Base-by-base conservation (phyloP, 2,888 invertebrate genomes). In the Caenorhabditis sp. region DNA sequence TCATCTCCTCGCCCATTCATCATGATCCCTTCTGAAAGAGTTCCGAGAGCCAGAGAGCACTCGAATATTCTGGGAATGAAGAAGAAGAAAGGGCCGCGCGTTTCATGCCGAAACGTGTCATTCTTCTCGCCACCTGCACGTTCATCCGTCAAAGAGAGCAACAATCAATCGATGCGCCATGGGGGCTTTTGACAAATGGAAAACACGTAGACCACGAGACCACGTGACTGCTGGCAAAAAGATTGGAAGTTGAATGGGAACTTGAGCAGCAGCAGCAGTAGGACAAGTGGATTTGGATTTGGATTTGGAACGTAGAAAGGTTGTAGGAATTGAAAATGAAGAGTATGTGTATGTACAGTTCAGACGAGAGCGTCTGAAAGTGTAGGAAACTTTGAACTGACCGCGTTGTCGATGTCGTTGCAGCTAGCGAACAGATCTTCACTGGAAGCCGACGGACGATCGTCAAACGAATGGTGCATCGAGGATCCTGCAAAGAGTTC, bases 401-500 rank as follows among this genome's bases (percentile, higher is more conserved):
- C 75, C 30, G 75, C 70, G 35, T 63, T 45, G 45, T 75, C 75
- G 17, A 75, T 75, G 30, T 75, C 75, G 26, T 75, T 75, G 26
- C 75, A 75, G 27, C 68, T 62, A 45, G 75, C 68, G 32, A 75
- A 75, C 17, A 75, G 35, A 50, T 75, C 75, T 43, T 75, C 75
- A 24, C 68, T 68, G 22, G 75, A 75, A 26, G 71, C 76, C 13
- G 71, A 52, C 9, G 76, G 76, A 35, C 71, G 76, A 59, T 76
- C 76, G 37, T 76, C 76, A 45, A 76, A 76, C 17, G 76, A 76
- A 17, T 76, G 76, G 41, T 71, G 76, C 71, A 76, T 76, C n/a
- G 75, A 75, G 35, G 55, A 62, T 17, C 74, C 74, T 75, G 74
- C 45, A 73, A 63, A 7, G 13, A 17, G 2, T 17, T 15, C 15